These are phyloP conservation scores for Pelagia noctiluca DNA, from an alignment of 30 jellyfish, hydroid and myxozoan species.

Conservation along the genomic window DNA sequence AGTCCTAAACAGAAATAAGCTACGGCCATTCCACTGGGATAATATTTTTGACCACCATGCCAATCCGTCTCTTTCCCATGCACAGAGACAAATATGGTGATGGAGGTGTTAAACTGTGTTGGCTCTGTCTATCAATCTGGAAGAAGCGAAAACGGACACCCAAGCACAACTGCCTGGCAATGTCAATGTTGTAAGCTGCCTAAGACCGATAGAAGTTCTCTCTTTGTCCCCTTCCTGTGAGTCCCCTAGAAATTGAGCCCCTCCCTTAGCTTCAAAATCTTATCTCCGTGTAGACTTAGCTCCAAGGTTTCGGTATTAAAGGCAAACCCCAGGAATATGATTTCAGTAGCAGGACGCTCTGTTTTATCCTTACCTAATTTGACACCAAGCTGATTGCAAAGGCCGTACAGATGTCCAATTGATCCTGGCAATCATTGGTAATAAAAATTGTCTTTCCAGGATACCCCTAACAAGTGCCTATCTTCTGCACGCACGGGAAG, in stretches of 20 bases:
- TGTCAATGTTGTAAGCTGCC: constrained; percentile 56
- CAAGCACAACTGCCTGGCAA: constrained; percentile 67
- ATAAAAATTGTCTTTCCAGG: constrained; percentile 53
- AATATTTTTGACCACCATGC: constrained; percentile 51
- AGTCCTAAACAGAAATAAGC: constrained; percentile 7
- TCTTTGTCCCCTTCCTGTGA: constrained; percentile 39
- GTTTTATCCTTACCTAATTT: constrained; percentile 47
- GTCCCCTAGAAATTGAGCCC: constrained; percentile 34
- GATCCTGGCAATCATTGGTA: constrained; percentile 38
- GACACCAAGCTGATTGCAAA: constrained; percentile 53
- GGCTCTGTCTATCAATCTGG: constrained; percentile 34
- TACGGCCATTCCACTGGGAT: constrained; percentile 66
- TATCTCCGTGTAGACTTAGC: constrained; percentile 47
- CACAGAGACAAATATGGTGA: constrained; percentile 11
- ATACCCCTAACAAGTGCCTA: constrained; percentile 45
- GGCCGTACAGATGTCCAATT: constrained; percentile 12
- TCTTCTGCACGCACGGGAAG: constrained; percentile 50
- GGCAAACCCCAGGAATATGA: constrained; percentile 57
- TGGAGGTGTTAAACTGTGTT: constrained; percentile 38
- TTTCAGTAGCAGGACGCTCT: constrained; percentile 57
- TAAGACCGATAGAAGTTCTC: constrained; percentile 38
- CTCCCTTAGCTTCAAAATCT: constrained; percentile 27
- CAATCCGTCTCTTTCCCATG: constrained; percentile 31
- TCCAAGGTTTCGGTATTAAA: constrained; percentile 55
- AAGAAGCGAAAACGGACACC: constrained; percentile 39